These are phyloP conservation scores for Ochotona curzoniae DNA, from an alignment of 2,113 vertebrate genomes.

Conservation along the genomic window DNA sequence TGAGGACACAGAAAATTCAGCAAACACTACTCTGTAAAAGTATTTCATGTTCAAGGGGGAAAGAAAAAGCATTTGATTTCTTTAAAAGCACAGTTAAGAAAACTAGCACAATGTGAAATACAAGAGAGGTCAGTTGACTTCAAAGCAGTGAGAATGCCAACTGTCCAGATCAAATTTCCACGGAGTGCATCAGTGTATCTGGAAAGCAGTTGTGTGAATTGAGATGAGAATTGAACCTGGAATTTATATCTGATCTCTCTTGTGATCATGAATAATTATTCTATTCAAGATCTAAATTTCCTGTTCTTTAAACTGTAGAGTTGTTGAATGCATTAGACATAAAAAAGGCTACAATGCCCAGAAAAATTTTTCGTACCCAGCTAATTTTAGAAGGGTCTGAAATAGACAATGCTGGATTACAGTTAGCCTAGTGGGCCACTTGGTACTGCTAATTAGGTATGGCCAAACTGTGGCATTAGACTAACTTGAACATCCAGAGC, in stretches of 20 bases:
- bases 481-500: not conserved
- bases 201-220: not conserved
- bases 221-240: not conserved
- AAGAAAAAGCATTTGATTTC: not conserved
- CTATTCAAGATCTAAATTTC: not conserved
- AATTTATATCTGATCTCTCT: not conserved
- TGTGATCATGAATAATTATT: not conserved
- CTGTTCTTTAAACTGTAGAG: not conserved
- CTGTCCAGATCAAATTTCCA: not conserved
- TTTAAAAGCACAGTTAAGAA: not conserved
- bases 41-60: slow-evolving; percentile 23
- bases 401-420: not conserved
- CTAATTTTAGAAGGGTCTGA: not conserved
- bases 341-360: not conserved
- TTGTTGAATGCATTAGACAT: not conserved
- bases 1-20: not conserved
- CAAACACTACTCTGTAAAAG: not conserved
- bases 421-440: not conserved
- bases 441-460: not conserved
- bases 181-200: not conserved
- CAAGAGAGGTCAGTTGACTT: not conserved
- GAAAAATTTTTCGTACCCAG: not conserved
- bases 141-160: not conserved
- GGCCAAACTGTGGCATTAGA: accelerated
- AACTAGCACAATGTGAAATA: slow-evolving; percentile 1